Evolutionary conservation across 1,140 invertebrate genomes (phyloP).

Genomic region (Geopemphigus sp.): DNA sequence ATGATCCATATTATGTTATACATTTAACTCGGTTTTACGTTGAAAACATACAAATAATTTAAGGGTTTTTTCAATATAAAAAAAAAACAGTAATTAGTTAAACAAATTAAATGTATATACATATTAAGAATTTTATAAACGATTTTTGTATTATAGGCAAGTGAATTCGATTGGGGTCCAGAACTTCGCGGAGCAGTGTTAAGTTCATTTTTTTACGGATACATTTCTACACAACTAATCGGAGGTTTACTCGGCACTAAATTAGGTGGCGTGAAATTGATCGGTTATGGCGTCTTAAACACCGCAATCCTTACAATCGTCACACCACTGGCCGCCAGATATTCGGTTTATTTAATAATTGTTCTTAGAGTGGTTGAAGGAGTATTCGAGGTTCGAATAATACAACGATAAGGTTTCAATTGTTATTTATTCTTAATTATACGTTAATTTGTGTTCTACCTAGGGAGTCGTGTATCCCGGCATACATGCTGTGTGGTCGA

Average conservation of each 20-base stretch:
- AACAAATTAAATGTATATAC: too few relatives aligned
- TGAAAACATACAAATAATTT: too few relatives aligned
- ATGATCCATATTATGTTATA: too few relatives aligned
- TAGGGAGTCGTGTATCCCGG: constrained; percentile 88
- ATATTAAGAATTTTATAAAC: too few relatives aligned
- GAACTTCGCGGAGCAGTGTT: constrained; percentile 76
- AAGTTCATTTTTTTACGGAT: constrained; percentile 85
- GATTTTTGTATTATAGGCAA: constrained; percentile 37
- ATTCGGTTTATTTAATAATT: constrained; percentile 70
- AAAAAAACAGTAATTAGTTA: too few relatives aligned
- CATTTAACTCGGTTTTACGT: too few relatives aligned
- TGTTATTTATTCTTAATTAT: neutral
- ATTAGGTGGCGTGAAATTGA: constrained; percentile 69
- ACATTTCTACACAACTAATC: constrained; percentile 70
- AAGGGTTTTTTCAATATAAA: too few relatives aligned
- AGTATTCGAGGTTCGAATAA: constrained; percentile 72
- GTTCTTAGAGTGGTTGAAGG: constrained; percentile 79
- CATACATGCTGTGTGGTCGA: constrained; percentile 81
- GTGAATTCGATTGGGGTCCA: constrained; percentile 66
- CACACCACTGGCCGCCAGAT: constrained; percentile 73
- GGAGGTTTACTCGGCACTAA: constrained; percentile 71
- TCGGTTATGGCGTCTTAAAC: constrained; percentile 75
- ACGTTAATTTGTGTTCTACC: constrained; percentile 46
- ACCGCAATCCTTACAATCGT: constrained; percentile 80
- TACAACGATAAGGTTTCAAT: neutral